These are phyloP conservation scores for Eulithis prunata DNA, from an alignment of 2,888 invertebrate genomes.

Conservation along the genomic window DNA sequence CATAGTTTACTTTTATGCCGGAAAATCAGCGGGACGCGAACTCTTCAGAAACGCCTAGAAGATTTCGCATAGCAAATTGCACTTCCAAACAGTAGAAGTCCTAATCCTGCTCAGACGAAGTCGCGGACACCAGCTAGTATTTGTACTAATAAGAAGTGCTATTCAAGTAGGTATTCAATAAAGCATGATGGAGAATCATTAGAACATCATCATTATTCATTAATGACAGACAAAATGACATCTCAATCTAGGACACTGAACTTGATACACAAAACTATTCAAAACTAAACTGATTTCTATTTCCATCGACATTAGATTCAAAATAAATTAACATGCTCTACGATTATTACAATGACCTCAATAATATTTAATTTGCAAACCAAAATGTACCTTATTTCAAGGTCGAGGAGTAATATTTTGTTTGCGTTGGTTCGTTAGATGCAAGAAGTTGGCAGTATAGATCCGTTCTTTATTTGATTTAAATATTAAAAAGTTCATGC, in stretches of 20 bases:
- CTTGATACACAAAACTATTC: slow-evolving; percentile 7
- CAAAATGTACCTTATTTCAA: slow-evolving; percentile 20
- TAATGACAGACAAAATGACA: slow-evolving; percentile 5
- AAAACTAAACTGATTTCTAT: slow-evolving; percentile 8
- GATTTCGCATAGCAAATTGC: no score
- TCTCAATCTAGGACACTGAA: slow-evolving; percentile 9
- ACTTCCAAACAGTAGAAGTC: no score
- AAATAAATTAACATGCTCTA: slow-evolving; percentile 8
- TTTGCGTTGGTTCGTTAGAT: not conserved
- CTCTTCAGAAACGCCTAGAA: no score
- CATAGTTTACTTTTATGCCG: no score
- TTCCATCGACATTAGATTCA: not conserved
- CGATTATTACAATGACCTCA: slow-evolving; percentile 23
- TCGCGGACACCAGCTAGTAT: no score
- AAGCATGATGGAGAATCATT: no score
- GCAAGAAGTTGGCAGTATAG: slow-evolving; percentile 4
- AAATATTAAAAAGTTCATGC: slow-evolving; percentile 13
- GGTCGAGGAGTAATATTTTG: not conserved
- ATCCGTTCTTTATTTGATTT: slow-evolving; percentile 16
- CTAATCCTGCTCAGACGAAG: no score
- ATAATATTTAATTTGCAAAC: slow-evolving; percentile 11
- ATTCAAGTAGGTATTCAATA: slow-evolving; percentile 1
- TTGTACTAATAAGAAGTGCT: no score
- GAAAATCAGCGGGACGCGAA: no score
- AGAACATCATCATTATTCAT: slow-evolving; percentile 11